These are phyloP conservation scores for Notiomystis cincta DNA, from an alignment of 2,113 vertebrate species.

Conservation along the genomic window DNA sequence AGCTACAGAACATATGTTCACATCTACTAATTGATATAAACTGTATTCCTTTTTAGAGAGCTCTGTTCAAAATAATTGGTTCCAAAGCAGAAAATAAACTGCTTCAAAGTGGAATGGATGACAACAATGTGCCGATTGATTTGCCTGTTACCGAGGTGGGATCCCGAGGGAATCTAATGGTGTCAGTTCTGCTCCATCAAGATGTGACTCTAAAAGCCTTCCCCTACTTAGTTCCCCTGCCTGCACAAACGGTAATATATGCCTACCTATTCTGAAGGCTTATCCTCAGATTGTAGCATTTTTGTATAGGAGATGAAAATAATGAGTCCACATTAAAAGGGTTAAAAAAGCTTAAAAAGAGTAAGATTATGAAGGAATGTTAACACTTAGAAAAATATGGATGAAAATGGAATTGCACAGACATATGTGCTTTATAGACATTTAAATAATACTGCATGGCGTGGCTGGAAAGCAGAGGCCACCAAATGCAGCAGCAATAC, in stretches of 20 bases:
- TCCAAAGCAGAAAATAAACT: not conserved
- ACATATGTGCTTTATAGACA: not conserved
- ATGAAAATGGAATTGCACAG: not conserved
- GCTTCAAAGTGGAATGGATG: not conserved
- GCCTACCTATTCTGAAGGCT: not conserved
- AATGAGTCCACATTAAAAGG: not conserved
- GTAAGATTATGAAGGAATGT: not conserved
- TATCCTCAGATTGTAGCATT: not conserved
- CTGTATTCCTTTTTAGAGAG: not conserved
- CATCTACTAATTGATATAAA: not conserved
- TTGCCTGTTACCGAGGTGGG: rapidly evolving
- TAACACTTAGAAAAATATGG: not conserved
- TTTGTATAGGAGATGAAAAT: not conserved
- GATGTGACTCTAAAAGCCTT: not conserved
- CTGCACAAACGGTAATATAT: not conserved
- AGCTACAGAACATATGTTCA: slow-evolving; percentile 10
- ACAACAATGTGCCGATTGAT: not conserved
- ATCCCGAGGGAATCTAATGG: not conserved
- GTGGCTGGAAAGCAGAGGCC: not conserved
- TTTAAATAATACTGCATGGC: not conserved
- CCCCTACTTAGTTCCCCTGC: not conserved
- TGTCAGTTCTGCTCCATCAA: not conserved
- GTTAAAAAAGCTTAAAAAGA: not conserved
- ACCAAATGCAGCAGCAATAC: not conserved
- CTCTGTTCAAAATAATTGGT: not conserved